Base-by-base conservation (phyloP, 1,140 invertebrate species). In the Dufourea novaeangliae region DNA sequence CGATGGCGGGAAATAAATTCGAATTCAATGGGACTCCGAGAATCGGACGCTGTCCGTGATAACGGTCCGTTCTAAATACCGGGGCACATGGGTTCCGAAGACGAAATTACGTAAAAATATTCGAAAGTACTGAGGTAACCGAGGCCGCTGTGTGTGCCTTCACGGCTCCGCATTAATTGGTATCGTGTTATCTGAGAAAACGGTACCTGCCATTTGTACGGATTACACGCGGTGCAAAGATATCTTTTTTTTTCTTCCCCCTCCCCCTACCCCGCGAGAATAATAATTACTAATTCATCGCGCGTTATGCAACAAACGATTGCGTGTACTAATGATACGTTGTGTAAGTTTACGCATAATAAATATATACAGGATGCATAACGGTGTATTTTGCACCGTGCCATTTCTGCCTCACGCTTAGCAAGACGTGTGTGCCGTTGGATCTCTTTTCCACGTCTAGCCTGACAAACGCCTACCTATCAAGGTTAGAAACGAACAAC, bases 321-420 rank as follows among this genome's bases (percentile, higher is more conserved):
- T 76, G 52, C 73, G 54, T 69, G 32, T 37, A 69, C 63, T 68
- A 76, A 76, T 69, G 64, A 76, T 34, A 66, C 64, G 64, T 76
- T 76, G 73, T 76, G 73, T 59, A 76, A 76, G 73, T 76, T 69
- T 76, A 76, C 66, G 22, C 73, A 76, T 46, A 69, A 76, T 76
- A 76, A 69, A 76, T 37, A 75, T 59, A 68, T 34, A 69, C 73
- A 69, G 54, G 66, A 76, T 69, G 41, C 73, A 39, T 76, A 69
- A 76, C 73, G 73, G 66, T 76, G 17, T 25, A 69, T 61, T 74
- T 76, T 69, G 50, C 73, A 20, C 41, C n/a, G 25, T 25, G 66
- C 39, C 59, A 67, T 74, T 76, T 59, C 25, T 59, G 32, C 39
- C 39, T 27, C 50, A 22, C 10, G 41, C 64, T 46, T 50, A 50